phyloP scores from a whole-genome alignment of 2,888 invertebrate species.

The Morinoia aosen region DNA sequence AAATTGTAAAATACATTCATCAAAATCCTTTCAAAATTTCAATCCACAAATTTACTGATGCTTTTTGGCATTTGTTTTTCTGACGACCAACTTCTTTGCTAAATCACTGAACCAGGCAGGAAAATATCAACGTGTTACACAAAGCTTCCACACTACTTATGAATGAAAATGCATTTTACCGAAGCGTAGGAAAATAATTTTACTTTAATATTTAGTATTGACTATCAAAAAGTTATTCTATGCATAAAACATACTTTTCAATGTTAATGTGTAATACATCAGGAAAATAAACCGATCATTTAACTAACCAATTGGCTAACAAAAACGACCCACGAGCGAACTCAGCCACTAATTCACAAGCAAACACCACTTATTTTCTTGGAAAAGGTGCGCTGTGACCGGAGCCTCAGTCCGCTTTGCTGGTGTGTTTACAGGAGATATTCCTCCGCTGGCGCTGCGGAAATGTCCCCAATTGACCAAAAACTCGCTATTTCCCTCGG shows the following conservation, averaged over 20 bases:
- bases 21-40: background rate
- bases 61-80: too few relatives aligned
- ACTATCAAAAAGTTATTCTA: background rate
- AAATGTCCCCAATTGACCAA: slow-evolving; percentile 52
- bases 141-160: background rate
- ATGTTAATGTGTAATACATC: background rate
- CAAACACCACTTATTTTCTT: background rate
- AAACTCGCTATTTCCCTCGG: slow-evolving; percentile 51
- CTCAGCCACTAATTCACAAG: background rate
- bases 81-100: too few relatives aligned
- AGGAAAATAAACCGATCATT: background rate
- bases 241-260: background rate
- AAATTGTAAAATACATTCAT: background rate
- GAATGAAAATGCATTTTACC: background rate
- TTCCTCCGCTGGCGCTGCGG: slow-evolving; percentile 33
- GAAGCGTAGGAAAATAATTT: background rate
- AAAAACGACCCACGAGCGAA: background rate
- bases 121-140: background rate
- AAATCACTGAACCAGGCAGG: background rate
- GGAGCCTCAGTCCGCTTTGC: background rate
- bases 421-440: slow-evolving; percentile 45
- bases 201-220: background rate
- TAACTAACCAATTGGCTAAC: background rate
- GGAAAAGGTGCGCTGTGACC: background rate
- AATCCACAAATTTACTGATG: background rate